Evolutionary conservation across 1,140 invertebrate genomes (phyloP).

Genomic region (Oryctes rhinoceros): DNA sequence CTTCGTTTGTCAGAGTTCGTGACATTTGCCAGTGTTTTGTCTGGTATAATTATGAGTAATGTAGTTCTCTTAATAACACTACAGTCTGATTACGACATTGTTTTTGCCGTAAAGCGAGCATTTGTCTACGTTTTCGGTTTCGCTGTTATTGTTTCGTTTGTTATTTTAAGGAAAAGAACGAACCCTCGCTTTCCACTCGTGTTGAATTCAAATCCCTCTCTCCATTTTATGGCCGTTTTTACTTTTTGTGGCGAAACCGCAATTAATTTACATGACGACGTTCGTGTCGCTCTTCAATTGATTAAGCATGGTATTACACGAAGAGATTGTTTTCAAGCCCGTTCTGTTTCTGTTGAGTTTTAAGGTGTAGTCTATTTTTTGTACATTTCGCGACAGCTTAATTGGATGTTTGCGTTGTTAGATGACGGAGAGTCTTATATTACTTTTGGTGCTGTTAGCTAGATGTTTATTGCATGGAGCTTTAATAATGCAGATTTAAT

Average conservation of each 20-base stretch:
- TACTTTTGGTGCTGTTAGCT: no score
- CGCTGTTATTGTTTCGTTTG: slow-evolving; percentile 22
- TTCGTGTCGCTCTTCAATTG: background rate
- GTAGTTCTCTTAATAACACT: slow-evolving; percentile 51
- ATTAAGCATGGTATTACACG: background rate
- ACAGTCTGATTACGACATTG: slow-evolving; percentile 55
- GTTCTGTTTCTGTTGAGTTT: no score
- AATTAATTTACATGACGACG: background rate
- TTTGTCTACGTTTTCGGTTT: slow-evolving; percentile 21
- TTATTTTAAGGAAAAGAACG: slow-evolving; percentile 1
- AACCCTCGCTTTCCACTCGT: background rate
- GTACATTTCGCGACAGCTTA: no score
- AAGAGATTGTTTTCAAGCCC: background rate
- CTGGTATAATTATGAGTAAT: slow-evolving; percentile 55
- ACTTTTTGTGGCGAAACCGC: background rate
- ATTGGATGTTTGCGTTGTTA: no score
- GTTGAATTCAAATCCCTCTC: background rate
- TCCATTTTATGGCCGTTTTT: background rate
- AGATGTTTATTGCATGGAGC: no score
- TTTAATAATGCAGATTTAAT: no score
- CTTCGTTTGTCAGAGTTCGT: slow-evolving; percentile 48
- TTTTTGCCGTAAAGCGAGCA: slow-evolving; percentile 45
- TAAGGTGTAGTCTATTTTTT: no score
- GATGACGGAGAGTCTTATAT: no score
- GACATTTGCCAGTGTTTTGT: slow-evolving; percentile 51